Evolutionary conservation across 1,140 invertebrate genomes (phyloP), one percentile per base, ranked within the genome.

Genomic region (Pogonognathellus flavescens): DNA sequence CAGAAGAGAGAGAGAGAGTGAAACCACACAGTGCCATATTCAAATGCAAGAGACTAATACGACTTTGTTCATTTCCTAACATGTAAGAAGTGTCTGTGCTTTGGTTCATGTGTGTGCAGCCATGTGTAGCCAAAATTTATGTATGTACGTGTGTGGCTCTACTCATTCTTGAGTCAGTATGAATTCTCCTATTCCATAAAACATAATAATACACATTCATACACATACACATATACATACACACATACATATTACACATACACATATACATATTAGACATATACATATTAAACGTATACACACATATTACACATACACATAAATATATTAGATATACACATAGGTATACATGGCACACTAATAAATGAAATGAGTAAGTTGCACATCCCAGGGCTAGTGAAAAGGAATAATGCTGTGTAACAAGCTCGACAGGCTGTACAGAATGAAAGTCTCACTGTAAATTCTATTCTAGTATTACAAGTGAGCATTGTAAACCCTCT

Each of bases 91-190:
- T 49, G 70, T 31, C 31, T 76, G 70, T n/a, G 41, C 41, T 76
- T 76, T 41, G 70, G n/a, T 76, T 76, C 41, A 8, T 76, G 31
- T 31, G 49, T 76, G 70, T 76, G 70, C n/a, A 76, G 70, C 41
- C 70, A 76, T 76, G 70, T 76, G 70, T 41, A 76, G 70, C 41
- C n/a, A 31, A 76, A 76, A 76, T 76, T 76, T 76, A 76, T 76
- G 16, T 31, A 76, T 50, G 70, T 76, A 76, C 70, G 70, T 41
- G 31, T 41, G 31, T 76, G 70, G 70, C 41, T 41, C 31, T 41
- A 50, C 41, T 76, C 70, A 76, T 76, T 49, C 70, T n/a, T 76
- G 25, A 76, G 70, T 31, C n/a, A 16, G 16, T 16, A 76, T 76
- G n/a, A n/a, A 76, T 25, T 13, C 70, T 6, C 31, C 70, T 76